Base-by-base conservation (phyloP, 2,888 invertebrate species). In the Augochlorella aurata region DNA sequence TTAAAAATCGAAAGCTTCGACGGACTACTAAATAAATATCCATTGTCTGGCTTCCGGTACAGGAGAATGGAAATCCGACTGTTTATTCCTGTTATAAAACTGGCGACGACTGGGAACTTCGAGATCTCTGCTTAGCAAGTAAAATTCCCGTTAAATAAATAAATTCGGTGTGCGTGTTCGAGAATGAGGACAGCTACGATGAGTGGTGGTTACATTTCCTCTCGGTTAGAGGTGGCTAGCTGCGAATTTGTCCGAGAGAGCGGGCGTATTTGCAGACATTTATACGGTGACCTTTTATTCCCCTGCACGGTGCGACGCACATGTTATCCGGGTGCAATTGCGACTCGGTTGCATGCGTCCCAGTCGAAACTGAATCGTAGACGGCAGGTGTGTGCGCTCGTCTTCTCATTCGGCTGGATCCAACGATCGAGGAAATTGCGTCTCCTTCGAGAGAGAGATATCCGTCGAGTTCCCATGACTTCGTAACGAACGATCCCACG, bases 381-480 rank as follows among this genome's bases (percentile, higher is more conserved):
- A 8, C n/a, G 16, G 24, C 16, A 61, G 24, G 61, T 54, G 21
- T 21, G 52, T 10, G 52, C 24, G 71, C 45, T 12, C 9, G 49
- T 38, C 21, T 66, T 72, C 49, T 72, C 52, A n/a, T 14, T 4
- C 61, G 61, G 29, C 8, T 14, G 21, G 58, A 58, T 54, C 54
- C 21, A 21, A 21, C 54, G 54, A 21, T 63, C 18, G 45, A 12
- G 29, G 66, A 83, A 81, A 83, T 67, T 81, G 83, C 74, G 58
- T 81, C 74, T 58, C 61, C 75, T 44, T 68, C 75, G 68, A n/a
- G 45, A 63, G 14, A 38, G 2, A 58, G 58, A 50, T n/a, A 24
- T 63, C 29, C 50, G 47, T 29, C 38, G 63, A 49, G 63, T 78
- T 78, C 67, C 73, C 65, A 77, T 61, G 73, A 50, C 70, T 72